Evolutionary conservation across 1,140 invertebrate genomes (phyloP).

Genomic region (Dendrolimus kikuchii): DNA sequence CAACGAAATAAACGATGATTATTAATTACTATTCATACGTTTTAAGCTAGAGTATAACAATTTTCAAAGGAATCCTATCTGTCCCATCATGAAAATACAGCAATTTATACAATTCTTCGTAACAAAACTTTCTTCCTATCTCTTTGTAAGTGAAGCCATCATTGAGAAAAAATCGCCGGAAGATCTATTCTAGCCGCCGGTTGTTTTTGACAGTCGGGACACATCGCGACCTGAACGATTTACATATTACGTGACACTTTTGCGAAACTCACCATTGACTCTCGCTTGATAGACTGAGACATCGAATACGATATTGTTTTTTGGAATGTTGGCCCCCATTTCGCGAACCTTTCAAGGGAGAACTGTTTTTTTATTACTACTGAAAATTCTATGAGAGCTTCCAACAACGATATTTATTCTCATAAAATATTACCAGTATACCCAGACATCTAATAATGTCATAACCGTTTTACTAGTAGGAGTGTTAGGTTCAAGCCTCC

Average conservation of each 20-base stretch:
- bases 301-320: constrained; percentile 65
- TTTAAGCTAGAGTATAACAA: no score
- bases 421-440: constrained; percentile 1
- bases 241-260: constrained; percentile 71
- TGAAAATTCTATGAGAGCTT: constrained; percentile 40
- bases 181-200: constrained; percentile 42
- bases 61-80: no score
- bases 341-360: constrained; percentile 29
- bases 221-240: constrained; percentile 68
- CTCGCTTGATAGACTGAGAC: constrained; percentile 59
- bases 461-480: no score
- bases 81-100: background rate
- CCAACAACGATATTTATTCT: constrained; percentile 11
- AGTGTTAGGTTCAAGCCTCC: no score
- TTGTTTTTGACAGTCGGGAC: constrained; percentile 64
- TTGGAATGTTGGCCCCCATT: constrained; percentile 42
- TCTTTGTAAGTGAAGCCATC: constrained; percentile 44
- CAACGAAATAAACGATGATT: no score
- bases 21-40: no score
- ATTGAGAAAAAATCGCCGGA: constrained; percentile 47
- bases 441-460: no score
- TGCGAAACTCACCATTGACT: constrained; percentile 61
- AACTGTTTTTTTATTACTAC: constrained; percentile 50
- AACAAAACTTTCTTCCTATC: constrained; percentile 24
- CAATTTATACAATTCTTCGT: constrained; percentile 2